phyloP scores from a whole-genome alignment of 2,888 invertebrate genomes.

The Leptopilina myrica region DNA sequence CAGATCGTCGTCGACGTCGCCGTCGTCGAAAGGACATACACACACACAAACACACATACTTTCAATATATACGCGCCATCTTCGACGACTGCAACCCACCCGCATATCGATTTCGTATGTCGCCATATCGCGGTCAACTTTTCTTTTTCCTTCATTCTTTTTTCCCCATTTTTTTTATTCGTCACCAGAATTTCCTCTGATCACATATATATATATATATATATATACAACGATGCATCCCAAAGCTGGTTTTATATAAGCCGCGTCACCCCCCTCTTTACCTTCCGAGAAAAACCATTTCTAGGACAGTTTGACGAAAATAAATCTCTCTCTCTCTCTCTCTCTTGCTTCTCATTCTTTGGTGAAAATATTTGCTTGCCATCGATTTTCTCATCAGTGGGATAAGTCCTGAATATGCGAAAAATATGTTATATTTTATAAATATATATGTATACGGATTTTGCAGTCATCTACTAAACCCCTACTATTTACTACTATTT shows the following conservation, averaged over 20 bases:
- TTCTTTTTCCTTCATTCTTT: no score
- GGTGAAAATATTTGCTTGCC: conserved; percentile 3
- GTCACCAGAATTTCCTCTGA: neutral
- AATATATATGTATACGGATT: no score
- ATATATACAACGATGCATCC: neutral
- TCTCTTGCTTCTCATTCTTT: no score
- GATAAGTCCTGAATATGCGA: no score
- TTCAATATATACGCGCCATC: conserved; percentile 36
- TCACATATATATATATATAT: neutral
- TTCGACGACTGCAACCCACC: conserved; percentile 36
- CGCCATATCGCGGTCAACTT: conserved; percentile 29
- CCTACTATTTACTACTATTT: no score
- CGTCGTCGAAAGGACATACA: conserved; percentile 2
- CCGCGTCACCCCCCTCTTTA: no score
- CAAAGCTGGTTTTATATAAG: neutral
- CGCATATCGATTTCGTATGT: conserved; percentile 45
- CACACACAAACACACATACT: conserved; percentile 3
- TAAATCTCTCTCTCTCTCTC: conserved; percentile 9
- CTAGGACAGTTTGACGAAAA: conserved; percentile 13
- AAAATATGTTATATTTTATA: no score
- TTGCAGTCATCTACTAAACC: no score
- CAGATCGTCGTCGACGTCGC: neutral
- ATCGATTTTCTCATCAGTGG: conserved; percentile 5
- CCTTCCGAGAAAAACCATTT: neutral
- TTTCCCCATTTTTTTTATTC: conserved; percentile 5